Evolutionary conservation across 2,113 vertebrate species (phyloP).

Genomic region (Semnornis frantzii): DNA sequence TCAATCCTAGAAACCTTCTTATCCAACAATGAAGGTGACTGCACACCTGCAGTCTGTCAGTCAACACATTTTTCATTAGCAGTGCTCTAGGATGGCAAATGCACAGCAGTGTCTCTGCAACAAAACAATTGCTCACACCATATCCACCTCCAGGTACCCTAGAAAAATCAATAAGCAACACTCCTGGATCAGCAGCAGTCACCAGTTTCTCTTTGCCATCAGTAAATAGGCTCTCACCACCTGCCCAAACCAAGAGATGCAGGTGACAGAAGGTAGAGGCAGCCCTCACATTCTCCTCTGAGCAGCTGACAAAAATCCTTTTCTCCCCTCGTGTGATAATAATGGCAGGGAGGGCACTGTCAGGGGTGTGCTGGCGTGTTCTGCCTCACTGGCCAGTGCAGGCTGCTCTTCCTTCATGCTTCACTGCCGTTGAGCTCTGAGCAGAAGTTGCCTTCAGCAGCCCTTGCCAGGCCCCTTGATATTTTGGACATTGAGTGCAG

Average conservation of each 20-base stretch:
- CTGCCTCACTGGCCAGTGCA: not conserved
- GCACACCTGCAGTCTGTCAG: not conserved
- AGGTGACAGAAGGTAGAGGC: not conserved
- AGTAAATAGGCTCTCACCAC: not conserved
- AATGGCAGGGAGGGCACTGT: not conserved
- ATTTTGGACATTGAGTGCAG: not conserved
- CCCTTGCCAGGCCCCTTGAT: not conserved
- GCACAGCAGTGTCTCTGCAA: not conserved
- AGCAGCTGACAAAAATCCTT: not conserved
- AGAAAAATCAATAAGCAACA: not conserved
- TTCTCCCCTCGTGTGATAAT: not conserved
- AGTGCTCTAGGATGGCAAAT: not conserved
- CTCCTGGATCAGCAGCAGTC: not conserved
- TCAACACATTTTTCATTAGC: not conserved
- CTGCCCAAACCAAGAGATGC: not conserved
- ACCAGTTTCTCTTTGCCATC: not conserved
- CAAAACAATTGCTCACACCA: conserved; percentile 8
- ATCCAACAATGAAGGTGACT: not conserved
- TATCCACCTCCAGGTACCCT: not conserved
- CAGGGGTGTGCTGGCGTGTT: not conserved
- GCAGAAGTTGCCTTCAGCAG: conserved; percentile 24
- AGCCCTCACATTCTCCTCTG: not conserved
- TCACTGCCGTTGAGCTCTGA: not conserved
- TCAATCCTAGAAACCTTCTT: not conserved
- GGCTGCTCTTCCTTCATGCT: conserved; percentile 4